A percentile compares a stretch with the other conserved stretches of the same genome.
Evolutionary conservation across 2,113 vertebrate genomes (phyloP).

Genomic region (Numenius arquata): DNA sequence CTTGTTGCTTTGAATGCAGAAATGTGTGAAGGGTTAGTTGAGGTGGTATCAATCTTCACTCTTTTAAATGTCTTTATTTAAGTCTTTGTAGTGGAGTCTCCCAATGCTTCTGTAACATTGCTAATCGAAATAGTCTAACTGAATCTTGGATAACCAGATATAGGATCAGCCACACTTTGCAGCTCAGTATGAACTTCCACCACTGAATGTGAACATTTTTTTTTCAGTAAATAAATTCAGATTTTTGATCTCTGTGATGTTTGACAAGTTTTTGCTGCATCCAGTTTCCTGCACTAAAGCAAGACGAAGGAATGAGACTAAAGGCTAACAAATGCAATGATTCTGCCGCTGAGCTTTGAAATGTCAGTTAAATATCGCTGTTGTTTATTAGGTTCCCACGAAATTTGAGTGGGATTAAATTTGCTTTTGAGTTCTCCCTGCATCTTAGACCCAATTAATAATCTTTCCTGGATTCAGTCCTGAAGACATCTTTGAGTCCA

Average conservation of each 20-base stretch:
- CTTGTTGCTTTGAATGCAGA: neutral
- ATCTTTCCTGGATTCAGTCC: neutral
- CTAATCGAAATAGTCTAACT: neutral
- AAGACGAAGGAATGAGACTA: neutral
- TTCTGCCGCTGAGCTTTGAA: constrained; percentile 35
- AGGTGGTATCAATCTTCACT: neutral
- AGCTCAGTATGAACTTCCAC: neutral
- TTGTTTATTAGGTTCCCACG: constrained; percentile 14
- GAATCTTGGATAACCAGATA: neutral
- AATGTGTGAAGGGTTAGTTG: neutral
- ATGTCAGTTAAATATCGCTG: constrained; percentile 40
- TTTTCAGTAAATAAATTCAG: neutral
- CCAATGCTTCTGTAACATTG: neutral
- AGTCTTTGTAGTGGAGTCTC: neutral
- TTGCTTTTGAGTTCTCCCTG: neutral
- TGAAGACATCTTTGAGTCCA: neutral
- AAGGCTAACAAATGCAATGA: neutral
- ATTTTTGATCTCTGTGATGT: neutral
- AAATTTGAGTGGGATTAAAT: constrained; percentile 38
- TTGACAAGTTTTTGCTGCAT: neutral
- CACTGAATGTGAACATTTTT: neutral
- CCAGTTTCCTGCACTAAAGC: neutral
- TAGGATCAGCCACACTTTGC: neutral
- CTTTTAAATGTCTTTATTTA: neutral
- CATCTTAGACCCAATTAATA: neutral